These are phyloP conservation scores for Isurus oxyrinchus DNA, from an alignment of 2,113 vertebrate genomes.

Conservation along the genomic window DNA sequence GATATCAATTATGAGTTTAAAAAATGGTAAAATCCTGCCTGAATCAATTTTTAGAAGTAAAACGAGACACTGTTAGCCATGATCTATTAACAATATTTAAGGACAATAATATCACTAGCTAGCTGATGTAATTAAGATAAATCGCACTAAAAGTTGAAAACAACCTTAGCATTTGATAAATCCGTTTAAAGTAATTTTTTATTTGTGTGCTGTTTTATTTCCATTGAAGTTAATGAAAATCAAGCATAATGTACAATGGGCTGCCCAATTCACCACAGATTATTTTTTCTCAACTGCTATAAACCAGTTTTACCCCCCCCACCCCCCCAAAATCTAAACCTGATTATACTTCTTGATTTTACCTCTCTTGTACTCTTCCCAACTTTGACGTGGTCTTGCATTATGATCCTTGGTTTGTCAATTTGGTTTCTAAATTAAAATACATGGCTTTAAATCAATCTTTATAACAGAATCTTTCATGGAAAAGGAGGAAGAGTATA, in stretches of 20 bases:
- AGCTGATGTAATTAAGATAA: not conserved
- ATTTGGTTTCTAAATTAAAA: not conserved
- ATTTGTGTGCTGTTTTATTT: not conserved
- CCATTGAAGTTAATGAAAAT: not conserved
- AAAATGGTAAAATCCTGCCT: not conserved
- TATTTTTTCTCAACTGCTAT: not conserved
- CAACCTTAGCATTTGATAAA: not conserved
- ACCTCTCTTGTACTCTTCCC: not conserved
- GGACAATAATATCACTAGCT: not conserved
- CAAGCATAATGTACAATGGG: not conserved
- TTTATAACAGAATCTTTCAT: not conserved
- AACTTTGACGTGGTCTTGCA: not conserved
- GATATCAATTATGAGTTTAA: not conserved
- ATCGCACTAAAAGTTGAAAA: not conserved
- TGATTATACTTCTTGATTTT: not conserved
- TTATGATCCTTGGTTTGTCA: not conserved
- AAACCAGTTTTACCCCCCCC: not conserved
- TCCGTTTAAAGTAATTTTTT: not conserved
- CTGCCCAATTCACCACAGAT: not conserved
- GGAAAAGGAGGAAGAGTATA: not conserved
- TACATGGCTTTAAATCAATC: not conserved
- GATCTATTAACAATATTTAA: not conserved
- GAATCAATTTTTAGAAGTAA: not conserved
- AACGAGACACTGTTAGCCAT: not conserved
- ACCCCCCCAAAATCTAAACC: not conserved